These are phyloP conservation scores for Uropetala carovei DNA, from an alignment of 2,888 invertebrate species.

Conservation along the genomic window DNA sequence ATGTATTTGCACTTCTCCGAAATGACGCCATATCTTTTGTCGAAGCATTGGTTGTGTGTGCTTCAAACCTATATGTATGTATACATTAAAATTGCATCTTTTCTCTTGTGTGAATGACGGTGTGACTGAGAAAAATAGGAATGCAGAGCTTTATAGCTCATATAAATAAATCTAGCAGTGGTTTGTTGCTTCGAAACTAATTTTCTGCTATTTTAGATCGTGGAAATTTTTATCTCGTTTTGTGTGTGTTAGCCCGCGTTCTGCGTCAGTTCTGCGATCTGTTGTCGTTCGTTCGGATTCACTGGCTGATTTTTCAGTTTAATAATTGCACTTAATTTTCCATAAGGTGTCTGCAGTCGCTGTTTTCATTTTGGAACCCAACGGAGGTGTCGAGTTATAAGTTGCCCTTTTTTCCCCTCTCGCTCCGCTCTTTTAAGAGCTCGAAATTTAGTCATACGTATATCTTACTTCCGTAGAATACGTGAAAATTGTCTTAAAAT, in stretches of 20 bases:
- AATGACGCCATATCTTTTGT: neutral
- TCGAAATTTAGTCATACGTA: no score
- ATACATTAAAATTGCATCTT: neutral
- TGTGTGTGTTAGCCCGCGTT: neutral
- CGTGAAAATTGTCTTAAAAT: no score
- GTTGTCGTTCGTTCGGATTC: neutral
- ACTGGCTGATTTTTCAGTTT: no score
- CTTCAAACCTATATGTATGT: neutral
- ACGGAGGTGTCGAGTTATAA: no score
- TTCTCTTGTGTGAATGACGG: neutral
- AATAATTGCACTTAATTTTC: neutral
- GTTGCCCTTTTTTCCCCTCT: no score
- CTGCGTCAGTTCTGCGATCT: neutral
- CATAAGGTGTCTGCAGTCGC: neutral
- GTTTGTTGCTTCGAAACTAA: neutral
- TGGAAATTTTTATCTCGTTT: neutral
- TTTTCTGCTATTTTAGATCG: constrained; percentile 22
- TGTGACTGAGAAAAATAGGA: neutral
- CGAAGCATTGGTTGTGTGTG: neutral
- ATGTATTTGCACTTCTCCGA: neutral
- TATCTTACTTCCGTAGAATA: no score
- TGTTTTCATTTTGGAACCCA: neutral
- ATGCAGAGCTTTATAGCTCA: neutral
- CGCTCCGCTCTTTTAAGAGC: no score
- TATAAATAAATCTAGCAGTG: neutral